Evolutionary conservation across 2,113 vertebrate species (phyloP), one percentile per base, ranked within the genome.

Genomic region (Corythaeola cristata): DNA sequence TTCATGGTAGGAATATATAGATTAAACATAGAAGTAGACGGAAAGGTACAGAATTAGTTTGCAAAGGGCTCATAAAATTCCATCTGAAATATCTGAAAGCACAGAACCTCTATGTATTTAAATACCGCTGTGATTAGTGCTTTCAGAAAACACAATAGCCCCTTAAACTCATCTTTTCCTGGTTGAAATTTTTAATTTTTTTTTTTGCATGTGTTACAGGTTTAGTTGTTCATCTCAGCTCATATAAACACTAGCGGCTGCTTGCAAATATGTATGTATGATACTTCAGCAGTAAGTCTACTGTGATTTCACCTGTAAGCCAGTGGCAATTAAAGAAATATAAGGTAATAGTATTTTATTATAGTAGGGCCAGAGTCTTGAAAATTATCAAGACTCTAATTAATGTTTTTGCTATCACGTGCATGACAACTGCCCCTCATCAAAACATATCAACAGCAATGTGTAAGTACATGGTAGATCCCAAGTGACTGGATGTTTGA

Each of bases 381-480:
- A 78, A 78, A 89, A 85, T 68, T 8, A 97, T 84, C 93, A 73
- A 56, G 95, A 56, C 67, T 67, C 68, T 85, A 96, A 88, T 95
- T 91, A 85, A 56, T 96, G 76, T 49, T 96, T 91, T 92, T 84
- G 68, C 73, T 59, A 35, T 47, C 74, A 33, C 52, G 13, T 67
- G 59, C 59, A 37, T 5, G 87, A 78, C 78, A 92, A 82, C 37
- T 75, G 44, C 47, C 64, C 64, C 89, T 94, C 91, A 88, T 89
- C 75, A 93, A 82, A 84, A 85, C n/a, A 27, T 33, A 91, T 53
- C 83, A 96, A 89, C 20, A 69, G 58, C 66, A 91, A 96, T 64
- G 86, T 58, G 21, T 35, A 92, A 94, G 60, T 35, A 37, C 30
- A 6, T 13, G 69, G 85, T 8, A 12, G 60, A n/a, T 47, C 55